A percentile compares a stretch with the other conserved stretches of the same genome.
Conservation (phyloP, 2,113 vertebrate genomes). For the Proteles cristata region DNA sequence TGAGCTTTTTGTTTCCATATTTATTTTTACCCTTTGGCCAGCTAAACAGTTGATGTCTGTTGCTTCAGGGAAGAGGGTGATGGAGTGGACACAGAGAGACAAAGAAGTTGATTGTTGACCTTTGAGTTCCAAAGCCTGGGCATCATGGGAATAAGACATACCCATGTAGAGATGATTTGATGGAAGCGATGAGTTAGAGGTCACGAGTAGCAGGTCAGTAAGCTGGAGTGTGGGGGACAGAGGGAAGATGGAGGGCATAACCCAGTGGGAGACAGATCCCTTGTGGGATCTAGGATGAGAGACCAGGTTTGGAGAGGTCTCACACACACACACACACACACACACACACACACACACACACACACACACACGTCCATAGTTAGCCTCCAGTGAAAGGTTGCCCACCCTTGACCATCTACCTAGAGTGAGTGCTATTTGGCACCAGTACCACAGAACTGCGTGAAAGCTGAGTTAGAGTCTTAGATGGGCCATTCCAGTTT, state of each 20-base stretch:
- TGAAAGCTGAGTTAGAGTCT: background rate
- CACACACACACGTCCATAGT: background rate
- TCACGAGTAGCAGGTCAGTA: background rate
- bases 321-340: no score
- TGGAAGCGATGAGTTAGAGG: background rate
- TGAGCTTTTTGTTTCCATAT: conserved; percentile 8
- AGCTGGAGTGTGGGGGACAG: background rate
- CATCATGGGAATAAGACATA: background rate
- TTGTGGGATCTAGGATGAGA: background rate
- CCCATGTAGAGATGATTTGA: background rate
- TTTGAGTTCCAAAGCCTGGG: background rate
- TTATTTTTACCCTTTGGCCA: background rate
- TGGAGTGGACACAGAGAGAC: background rate
- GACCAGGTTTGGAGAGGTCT: background rate
- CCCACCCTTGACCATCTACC: background rate
- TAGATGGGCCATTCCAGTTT: background rate
- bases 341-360: no score
- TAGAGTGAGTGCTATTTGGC: background rate
- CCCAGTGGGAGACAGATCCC: background rate
- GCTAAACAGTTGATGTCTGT: background rate
- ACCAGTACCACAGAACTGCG: background rate
- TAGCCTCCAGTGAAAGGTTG: background rate
- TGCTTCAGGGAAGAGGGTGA: background rate
- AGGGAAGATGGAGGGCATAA: background rate
- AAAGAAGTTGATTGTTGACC: background rate